Base-by-base conservation (phyloP, 2,113 vertebrate genomes). In the Tupaia tana region DNA sequence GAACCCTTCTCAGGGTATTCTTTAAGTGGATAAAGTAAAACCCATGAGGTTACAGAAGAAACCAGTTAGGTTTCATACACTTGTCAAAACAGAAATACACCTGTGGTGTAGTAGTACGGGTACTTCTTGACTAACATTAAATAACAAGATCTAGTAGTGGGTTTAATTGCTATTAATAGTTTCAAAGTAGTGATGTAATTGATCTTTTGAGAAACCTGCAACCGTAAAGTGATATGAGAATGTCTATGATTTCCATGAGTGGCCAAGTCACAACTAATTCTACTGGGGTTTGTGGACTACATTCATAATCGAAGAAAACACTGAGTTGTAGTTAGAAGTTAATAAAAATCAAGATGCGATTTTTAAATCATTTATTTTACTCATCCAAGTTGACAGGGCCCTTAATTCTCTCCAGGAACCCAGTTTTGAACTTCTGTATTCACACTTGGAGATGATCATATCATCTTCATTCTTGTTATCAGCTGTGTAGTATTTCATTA, bases 21-120 rank as follows among this genome's bases (percentile, higher is more conserved):
- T 89, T 85, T 93, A 54, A 43, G 0, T 71, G 79, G 79, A 31
- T 84, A 77, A 94, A 96, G 59, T 10, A 75, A 71, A 89, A 84
- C 54, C 24, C 52, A 7, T 25, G 66, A 86, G 20, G 81, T 88
- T 78, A 58, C 29, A 83, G 94, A 93, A 82, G 84, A 92, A 95
- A 82, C 63, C 58, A 63, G 16, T 82, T 80, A 74, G 9, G 52
- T 29, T 93, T 34, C 80, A 86, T 34, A 7, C 22, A 71, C 70
- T 56, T 87, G 85, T 93, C 70, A 89, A 84, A 84, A 91, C 1
- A 87, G 75, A 86, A 54, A 18, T 59, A 43, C 25, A 43, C 61
- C 61, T 81, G 90, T 31, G 22, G 9, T 73, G 77, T 77, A 29
- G 58, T 64, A 18, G 71, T n/a, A 73, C n/a, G 2, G 11, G 64